Evolutionary conservation across 1,140 invertebrate species (phyloP).

Genomic region (Eurosta solidaginis): DNA sequence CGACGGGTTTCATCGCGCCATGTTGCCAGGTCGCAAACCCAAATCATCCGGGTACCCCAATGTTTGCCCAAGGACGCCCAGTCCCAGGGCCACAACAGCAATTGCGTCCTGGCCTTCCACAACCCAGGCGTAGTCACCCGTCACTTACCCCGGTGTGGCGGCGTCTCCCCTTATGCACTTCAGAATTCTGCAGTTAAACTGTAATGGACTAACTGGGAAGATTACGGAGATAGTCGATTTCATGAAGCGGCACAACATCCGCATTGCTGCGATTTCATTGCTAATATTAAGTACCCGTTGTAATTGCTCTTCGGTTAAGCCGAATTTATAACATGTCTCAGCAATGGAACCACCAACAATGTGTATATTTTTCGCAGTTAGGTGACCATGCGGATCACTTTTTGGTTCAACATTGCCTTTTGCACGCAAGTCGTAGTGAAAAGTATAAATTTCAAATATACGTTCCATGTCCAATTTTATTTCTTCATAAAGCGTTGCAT

Average conservation of each 20-base stretch:
- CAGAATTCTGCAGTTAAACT: too few relatives aligned
- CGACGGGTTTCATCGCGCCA: too few relatives aligned
- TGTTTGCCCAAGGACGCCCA: too few relatives aligned
- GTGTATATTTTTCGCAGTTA: slow-evolving; percentile 85
- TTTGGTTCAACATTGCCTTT: slow-evolving; percentile 80
- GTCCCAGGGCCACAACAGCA: too few relatives aligned
- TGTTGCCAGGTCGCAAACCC: too few relatives aligned
- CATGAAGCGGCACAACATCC: too few relatives aligned
- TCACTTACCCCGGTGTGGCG: too few relatives aligned
- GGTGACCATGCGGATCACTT: slow-evolving; percentile 87
- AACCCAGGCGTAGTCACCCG: too few relatives aligned
- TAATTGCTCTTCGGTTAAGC: slow-evolving; percentile 65
- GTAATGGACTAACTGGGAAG: too few relatives aligned
- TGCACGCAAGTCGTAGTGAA: slow-evolving; percentile 77
- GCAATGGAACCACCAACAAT: slow-evolving; percentile 72
- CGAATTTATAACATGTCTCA: slow-evolving; percentile 75
- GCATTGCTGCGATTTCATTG: slow-evolving; percentile 67
- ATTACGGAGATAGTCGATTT: slow-evolving; percentile 74
- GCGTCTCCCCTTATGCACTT: too few relatives aligned
- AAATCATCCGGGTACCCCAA: too few relatives aligned
- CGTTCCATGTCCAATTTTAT: slow-evolving; percentile 37
- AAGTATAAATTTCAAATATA: slow-evolving; percentile 73
- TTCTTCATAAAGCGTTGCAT: slow-evolving; percentile 58
- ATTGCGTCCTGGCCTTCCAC: too few relatives aligned
- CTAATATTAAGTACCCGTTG: slow-evolving; percentile 69